Percentiles rank a stretch among this genome's conserved stretches.
Conservation (phyloP, 2,888 invertebrate genomes). For the Aporophyla lueneburgensis region DNA sequence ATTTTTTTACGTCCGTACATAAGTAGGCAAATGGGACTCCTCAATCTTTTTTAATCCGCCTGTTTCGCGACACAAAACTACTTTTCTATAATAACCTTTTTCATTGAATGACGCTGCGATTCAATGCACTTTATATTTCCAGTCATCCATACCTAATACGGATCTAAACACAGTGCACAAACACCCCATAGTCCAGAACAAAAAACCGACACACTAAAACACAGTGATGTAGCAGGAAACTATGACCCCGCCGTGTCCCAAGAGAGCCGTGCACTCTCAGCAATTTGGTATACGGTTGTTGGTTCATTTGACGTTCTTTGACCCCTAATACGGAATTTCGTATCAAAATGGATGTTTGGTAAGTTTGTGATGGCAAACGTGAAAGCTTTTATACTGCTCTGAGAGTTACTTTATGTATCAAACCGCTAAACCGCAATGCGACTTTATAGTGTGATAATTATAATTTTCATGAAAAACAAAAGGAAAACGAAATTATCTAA, state of each 20-base stretch:
- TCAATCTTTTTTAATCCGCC: background rate
- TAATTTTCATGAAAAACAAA: background rate
- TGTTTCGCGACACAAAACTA: background rate
- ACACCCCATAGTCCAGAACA: constrained; percentile 15
- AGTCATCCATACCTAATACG: constrained; percentile 12
- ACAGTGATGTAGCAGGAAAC: constrained; percentile 49
- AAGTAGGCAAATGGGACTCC: too few species aligned
- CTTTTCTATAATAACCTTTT: background rate
- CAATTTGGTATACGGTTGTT: constrained; percentile 71
- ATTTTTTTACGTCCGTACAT: too few species aligned
- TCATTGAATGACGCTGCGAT: background rate
- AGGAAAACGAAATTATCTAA: too few species aligned
- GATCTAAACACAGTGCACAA: constrained; percentile 14
- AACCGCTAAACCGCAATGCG: constrained; percentile 34
- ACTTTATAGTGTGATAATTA: constrained; percentile 18
- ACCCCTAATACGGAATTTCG: constrained; percentile 67
- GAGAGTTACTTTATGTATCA: constrained; percentile 25
- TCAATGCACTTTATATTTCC: constrained; percentile 5
- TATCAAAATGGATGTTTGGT: constrained; percentile 63
- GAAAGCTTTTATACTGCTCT: constrained; percentile 59
- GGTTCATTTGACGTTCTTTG: constrained; percentile 73
- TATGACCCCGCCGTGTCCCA: constrained; percentile 53
- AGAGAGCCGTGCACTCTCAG: constrained; percentile 72
- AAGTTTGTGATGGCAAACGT: constrained; percentile 63
- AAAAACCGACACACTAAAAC: constrained; percentile 12